A percentile compares a stretch with the other conserved stretches of the same genome.
These are phyloP conservation scores for Philhelius pedissequus DNA, from an alignment of 2,888 invertebrate genomes.

Conservation along the genomic window DNA sequence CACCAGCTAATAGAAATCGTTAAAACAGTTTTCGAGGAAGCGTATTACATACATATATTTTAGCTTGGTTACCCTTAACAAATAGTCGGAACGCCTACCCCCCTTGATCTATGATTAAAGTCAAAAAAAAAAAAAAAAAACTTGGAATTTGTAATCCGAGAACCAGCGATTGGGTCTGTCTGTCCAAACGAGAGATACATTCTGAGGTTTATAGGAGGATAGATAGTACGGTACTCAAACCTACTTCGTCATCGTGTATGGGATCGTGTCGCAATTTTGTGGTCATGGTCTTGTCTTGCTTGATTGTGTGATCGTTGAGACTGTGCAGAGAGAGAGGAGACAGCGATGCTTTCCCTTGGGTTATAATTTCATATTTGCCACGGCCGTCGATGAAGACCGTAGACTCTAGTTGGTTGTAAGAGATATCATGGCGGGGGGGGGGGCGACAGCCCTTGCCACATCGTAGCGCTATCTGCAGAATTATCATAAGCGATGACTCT, in stretches of 20 bases:
- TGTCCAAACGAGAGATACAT: constrained; percentile 48
- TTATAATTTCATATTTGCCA: constrained; percentile 61
- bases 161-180: constrained; percentile 44
- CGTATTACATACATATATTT: too few relatives aligned
- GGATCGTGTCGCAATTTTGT: constrained; percentile 66
- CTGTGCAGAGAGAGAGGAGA: neutral
- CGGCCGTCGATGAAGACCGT: constrained; percentile 4
- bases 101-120: constrained; percentile 30
- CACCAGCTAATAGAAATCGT: too few relatives aligned
- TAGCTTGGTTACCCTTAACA: neutral
- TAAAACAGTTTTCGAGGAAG: too few relatives aligned
- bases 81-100: constrained; percentile 9
- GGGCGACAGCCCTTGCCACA: constrained; percentile 6
- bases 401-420: neutral
- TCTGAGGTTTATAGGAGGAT: constrained; percentile 35
- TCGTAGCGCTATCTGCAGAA: neutral
- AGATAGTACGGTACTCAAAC: constrained; percentile 41
- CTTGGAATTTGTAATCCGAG: constrained; percentile 58
- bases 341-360: constrained; percentile 26
- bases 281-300: constrained; percentile 43
- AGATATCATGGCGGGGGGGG: neutral
- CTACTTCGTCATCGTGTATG: constrained; percentile 47
- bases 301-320: constrained; percentile 32
- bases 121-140: neutral
- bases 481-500: constrained; percentile 65